Percentiles rank a stretch among this genome's conserved stretches.
phyloP scores from a whole-genome alignment of 2,888 invertebrate species.

The Himalopsyche japonica region DNA sequence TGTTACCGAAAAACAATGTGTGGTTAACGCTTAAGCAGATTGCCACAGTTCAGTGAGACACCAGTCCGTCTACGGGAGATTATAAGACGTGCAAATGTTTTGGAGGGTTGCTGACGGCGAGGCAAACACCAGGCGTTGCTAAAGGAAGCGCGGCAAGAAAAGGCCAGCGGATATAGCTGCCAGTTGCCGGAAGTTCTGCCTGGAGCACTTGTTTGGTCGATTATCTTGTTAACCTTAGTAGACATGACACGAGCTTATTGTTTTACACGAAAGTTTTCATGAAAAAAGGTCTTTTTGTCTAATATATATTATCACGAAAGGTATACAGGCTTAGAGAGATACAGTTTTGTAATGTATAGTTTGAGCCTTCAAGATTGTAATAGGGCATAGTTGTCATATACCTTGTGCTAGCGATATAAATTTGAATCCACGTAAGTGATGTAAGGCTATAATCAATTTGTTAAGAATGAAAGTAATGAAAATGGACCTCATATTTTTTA shows the following conservation, averaged over 20 bases:
- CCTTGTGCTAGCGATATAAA: too few species aligned
- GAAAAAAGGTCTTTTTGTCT: background rate
- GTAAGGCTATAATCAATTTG: too few species aligned
- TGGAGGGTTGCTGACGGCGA: background rate
- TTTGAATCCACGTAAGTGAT: too few species aligned
- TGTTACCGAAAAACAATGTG: too few species aligned
- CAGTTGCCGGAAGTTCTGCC: constrained; percentile 18
- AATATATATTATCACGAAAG: background rate
- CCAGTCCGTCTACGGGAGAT: constrained; percentile 8
- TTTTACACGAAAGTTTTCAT: background rate
- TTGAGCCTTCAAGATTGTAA: too few species aligned
- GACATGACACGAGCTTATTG: constrained; percentile 1
- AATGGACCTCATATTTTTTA: too few species aligned
- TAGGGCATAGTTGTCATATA: too few species aligned
- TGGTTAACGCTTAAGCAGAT: too few species aligned
- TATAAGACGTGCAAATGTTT: constrained; percentile 1
- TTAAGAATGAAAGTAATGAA: too few species aligned
- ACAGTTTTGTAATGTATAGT: background rate
- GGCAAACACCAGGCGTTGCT: background rate
- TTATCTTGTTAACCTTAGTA: constrained; percentile 18
- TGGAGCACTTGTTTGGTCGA: constrained; percentile 27
- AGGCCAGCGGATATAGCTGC: constrained; percentile 23
- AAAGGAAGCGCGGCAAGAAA: constrained; percentile 9
- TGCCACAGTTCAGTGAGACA: background rate
- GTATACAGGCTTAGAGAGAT: background rate